Evolutionary conservation across 2,797 vertebrate genomes (phyloP).

Genomic region (Anabacerthia variegaticeps): DNA sequence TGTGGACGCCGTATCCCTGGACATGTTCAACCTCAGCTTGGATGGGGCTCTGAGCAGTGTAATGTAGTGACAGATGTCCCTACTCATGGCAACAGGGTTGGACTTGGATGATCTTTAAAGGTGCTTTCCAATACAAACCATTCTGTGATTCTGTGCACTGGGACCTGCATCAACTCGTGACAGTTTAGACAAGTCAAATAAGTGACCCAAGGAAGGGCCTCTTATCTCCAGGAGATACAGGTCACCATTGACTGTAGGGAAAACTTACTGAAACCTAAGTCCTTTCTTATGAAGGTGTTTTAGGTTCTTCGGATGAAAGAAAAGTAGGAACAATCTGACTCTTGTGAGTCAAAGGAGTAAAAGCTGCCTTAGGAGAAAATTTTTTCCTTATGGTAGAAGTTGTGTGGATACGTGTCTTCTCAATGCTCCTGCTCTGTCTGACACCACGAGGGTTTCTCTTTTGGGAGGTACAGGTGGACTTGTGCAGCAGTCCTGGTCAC

Average conservation of each 20-base stretch:
- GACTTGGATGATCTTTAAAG: background rate
- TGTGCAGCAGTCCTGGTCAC: background rate
- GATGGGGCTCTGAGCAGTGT: rapidly evolving
- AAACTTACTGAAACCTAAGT: background rate
- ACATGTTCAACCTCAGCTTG: background rate
- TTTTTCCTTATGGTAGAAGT: background rate
- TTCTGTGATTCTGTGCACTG: background rate
- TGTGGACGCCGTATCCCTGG: background rate
- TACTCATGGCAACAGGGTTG: background rate
- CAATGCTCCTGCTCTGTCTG: background rate
- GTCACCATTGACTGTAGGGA: background rate
- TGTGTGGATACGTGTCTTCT: background rate
- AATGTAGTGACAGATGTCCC: background rate
- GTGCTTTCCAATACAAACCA: background rate
- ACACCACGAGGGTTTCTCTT: background rate
- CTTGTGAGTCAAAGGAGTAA: background rate
- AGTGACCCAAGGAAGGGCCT: background rate
- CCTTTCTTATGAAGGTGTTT: background rate
- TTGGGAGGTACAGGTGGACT: background rate
- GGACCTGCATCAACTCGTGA: background rate
- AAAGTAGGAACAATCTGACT: background rate
- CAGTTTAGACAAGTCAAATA: background rate
- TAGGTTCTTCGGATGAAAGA: background rate
- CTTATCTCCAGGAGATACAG: background rate
- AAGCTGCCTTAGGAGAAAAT: background rate